A percentile compares a stretch with the other conserved stretches of the same genome.
Conservation (phyloP, 2,888 invertebrate genomes). For the Spicauda simplicius region DNA sequence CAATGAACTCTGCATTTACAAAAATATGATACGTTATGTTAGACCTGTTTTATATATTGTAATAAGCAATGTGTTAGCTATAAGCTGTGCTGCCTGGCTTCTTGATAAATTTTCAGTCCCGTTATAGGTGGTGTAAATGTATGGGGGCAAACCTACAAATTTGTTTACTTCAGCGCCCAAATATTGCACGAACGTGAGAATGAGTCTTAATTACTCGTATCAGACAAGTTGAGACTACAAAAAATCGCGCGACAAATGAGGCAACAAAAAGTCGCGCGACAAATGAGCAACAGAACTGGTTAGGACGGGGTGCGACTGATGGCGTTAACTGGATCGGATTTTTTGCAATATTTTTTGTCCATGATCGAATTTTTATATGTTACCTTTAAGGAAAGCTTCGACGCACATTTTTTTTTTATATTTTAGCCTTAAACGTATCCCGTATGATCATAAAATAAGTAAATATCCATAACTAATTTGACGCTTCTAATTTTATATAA, state of each 20-base stretch:
- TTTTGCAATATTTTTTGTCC: not conserved
- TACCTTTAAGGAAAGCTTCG: not conserved
- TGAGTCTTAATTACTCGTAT: constrained; percentile 60
- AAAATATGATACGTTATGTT: too few species aligned
- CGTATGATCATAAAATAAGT: too few species aligned
- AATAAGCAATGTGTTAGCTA: too few species aligned
- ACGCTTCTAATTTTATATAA: too few species aligned
- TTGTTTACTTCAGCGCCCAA: constrained; percentile 42
- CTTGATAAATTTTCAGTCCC: too few species aligned
- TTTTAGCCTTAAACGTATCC: too few species aligned
- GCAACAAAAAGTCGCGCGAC: constrained; percentile 65
- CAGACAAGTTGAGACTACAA: constrained; percentile 48
- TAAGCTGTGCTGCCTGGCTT: too few species aligned
- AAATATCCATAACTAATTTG: too few species aligned
- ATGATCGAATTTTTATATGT: not conserved
- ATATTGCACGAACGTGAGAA: constrained; percentile 56
- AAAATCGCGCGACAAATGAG: constrained; percentile 23
- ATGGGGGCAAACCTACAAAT: constrained; percentile 9
- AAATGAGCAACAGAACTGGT: constrained; percentile 53
- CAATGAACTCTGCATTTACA: too few species aligned
- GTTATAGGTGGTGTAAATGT: too few species aligned
- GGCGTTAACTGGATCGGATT: constrained; percentile 20
- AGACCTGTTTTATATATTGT: too few species aligned
- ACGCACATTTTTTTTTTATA: too few species aligned
- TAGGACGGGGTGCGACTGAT: constrained; percentile 14